A percentile compares a stretch with the other conserved stretches of the same genome.
Conservation (phyloP, 2,888 invertebrate species). For the Dasypolia templi region DNA sequence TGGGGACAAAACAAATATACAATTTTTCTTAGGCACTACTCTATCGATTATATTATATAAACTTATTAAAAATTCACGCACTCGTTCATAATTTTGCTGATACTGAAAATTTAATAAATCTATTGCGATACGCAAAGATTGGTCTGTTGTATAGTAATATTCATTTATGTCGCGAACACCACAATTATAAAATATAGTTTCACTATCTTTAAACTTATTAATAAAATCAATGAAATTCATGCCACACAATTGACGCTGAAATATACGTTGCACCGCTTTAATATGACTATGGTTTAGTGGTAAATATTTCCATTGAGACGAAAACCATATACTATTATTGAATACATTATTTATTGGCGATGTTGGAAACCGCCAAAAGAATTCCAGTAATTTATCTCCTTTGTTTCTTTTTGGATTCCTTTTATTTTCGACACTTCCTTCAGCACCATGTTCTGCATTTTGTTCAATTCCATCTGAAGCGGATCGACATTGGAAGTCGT, state of each 20-base stretch:
- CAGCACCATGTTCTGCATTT: constrained; percentile 7
- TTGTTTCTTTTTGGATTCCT: constrained; percentile 19
- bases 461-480: constrained; percentile 1
- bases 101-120: constrained; percentile 1
- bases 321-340: constrained; percentile 32
- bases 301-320: constrained; percentile 31
- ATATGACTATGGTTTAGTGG: constrained; percentile 44
- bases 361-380: constrained; percentile 61
- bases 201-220: constrained; percentile 13
- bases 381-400: constrained; percentile 54
- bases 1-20: constrained; percentile 31
- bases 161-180: constrained; percentile 36
- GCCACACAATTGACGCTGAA: constrained; percentile 27
- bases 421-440: constrained; percentile 22
- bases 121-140: not conserved
- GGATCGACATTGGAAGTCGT: constrained; percentile 33
- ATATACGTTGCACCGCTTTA: constrained; percentile 25
- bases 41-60: constrained; percentile 34
- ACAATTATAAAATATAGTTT: constrained; percentile 41
- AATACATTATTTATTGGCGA: constrained; percentile 59
- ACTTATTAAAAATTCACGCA: constrained; percentile 7
- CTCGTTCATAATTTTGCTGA: not conserved
- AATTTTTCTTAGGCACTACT: constrained; percentile 28
- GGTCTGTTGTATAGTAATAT: constrained; percentile 40
- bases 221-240: constrained; percentile 20